A percentile compares a stretch with the other conserved stretches of the same genome.
Evolutionary conservation across 2,113 vertebrate species (phyloP).

Genomic region (Emberiza fucata): DNA sequence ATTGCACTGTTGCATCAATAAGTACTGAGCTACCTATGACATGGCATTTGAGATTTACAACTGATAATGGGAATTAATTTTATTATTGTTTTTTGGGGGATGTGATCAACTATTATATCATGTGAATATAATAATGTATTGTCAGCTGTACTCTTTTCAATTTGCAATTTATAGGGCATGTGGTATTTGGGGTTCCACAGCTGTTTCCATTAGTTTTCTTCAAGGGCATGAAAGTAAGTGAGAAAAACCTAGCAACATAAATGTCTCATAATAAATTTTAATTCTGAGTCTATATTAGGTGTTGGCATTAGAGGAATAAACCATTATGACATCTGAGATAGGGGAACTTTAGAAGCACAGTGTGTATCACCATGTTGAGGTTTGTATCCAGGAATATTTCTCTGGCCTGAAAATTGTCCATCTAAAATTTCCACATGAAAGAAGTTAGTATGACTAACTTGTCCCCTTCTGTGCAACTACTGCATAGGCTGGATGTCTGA

Average conservation of each 20-base stretch:
- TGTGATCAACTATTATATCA: not conserved
- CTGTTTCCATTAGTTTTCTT: not conserved
- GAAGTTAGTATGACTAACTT: not conserved
- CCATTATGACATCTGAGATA: not conserved
- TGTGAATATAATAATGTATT: not conserved
- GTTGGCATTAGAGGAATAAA: not conserved
- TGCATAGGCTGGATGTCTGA: not conserved
- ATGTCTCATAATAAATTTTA: not conserved
- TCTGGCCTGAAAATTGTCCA: not conserved
- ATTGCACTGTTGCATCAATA: not conserved
- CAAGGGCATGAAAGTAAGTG: not conserved
- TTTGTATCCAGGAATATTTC: not conserved
- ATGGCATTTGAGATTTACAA: not conserved
- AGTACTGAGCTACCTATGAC: fast-evolving
- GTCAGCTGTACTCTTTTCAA: not conserved
- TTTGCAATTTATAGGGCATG: not conserved
- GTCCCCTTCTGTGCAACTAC: not conserved
- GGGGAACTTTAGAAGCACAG: not conserved
- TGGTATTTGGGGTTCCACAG: not conserved
- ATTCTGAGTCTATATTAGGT: not conserved
- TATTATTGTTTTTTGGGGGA: not conserved
- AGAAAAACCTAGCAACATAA: not conserved
- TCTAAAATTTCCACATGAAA: not conserved
- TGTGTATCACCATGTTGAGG: not conserved
- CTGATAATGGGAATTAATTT: not conserved